Percentiles rank a stretch among this genome's conserved stretches.
Evolutionary conservation across 2,888 invertebrate species (phyloP).

Genomic region (Lacanobia wlatinum): DNA sequence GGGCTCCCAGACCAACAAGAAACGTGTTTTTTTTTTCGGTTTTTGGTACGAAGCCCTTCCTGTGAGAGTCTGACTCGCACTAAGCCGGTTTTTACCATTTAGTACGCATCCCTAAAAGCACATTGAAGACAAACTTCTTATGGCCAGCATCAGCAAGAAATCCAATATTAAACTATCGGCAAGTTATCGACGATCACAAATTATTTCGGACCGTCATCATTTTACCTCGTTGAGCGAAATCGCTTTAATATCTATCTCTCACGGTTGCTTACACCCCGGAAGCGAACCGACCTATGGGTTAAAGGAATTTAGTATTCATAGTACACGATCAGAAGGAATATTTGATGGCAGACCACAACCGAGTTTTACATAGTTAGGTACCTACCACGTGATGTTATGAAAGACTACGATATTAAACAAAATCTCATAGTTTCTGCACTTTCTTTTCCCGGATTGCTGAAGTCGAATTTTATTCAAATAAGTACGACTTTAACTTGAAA

Average conservation of each 20-base stretch:
- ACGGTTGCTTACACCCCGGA: slow-evolving; percentile 17
- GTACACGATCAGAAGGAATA: slow-evolving; percentile 20
- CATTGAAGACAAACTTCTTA: neutral
- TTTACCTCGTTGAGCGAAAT: slow-evolving; percentile 9
- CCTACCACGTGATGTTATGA: no score
- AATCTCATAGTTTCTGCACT: neutral
- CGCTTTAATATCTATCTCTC: slow-evolving; percentile 9
- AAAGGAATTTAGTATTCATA: slow-evolving; percentile 26
- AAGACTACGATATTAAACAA: neutral
- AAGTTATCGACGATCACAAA: slow-evolving; percentile 26
- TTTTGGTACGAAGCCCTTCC: no score
- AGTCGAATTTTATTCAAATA: neutral
- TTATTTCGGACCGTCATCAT: slow-evolving; percentile 27
- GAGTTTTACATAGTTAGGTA: neutral
- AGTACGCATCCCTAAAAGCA: no score
- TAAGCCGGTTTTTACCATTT: no score
- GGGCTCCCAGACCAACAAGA: no score
- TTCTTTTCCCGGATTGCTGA: no score
- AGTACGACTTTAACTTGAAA: neutral
- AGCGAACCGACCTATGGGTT: slow-evolving; percentile 12
- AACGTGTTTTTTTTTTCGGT: no score
- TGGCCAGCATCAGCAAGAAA: slow-evolving; percentile 15
- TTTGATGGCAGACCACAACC: neutral
- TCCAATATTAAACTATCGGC: slow-evolving; percentile 24
- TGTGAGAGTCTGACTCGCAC: no score